phyloP scores from a whole-genome alignment of 2,113 vertebrate genomes.

The Rhabdornis inornatus region DNA sequence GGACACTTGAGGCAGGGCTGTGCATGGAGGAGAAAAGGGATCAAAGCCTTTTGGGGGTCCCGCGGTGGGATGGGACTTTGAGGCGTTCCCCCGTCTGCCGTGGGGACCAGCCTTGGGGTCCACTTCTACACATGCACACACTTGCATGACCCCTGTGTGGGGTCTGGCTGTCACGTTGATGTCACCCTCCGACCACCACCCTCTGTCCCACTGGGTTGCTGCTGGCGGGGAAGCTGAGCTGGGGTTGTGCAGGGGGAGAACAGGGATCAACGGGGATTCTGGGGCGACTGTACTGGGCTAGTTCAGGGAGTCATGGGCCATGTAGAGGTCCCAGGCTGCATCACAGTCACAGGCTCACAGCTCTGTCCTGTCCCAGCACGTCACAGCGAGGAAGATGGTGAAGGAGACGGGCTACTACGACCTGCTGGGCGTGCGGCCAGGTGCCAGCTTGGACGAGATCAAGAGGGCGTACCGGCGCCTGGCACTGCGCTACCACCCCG shows the following conservation, averaged over 20 bases:
- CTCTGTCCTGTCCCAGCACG: not conserved
- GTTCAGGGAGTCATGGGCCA: rapidly evolving
- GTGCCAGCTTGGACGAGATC: constrained; percentile 60
- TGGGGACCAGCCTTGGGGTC: no score
- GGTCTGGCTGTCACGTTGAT: not conserved
- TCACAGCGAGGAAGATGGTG: constrained; percentile 47
- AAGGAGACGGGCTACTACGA: constrained; percentile 68
- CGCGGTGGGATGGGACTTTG: not conserved
- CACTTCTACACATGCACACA: rapidly evolving
- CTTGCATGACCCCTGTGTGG: not conserved
- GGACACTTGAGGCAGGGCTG: not conserved
- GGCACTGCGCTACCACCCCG: constrained; percentile 64
- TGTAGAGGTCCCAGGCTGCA: not conserved
- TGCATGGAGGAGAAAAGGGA: not conserved
- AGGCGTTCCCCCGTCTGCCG: rapidly evolving
- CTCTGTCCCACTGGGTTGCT: not conserved
- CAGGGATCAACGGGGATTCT: rapidly evolving
- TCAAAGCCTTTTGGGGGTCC: no score
- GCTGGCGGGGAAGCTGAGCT: not conserved
- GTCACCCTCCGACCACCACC: not conserved
- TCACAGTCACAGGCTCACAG: no score
- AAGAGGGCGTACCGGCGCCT: constrained; percentile 63
- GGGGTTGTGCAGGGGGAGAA: not conserved
- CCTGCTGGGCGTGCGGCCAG: constrained; percentile 59
- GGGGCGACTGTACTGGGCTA: rapidly evolving